Evolutionary conservation across 1,140 invertebrate species (phyloP), one percentile per base, ranked within the genome.

Genomic region (Caenorhabditis brenneri): DNA sequence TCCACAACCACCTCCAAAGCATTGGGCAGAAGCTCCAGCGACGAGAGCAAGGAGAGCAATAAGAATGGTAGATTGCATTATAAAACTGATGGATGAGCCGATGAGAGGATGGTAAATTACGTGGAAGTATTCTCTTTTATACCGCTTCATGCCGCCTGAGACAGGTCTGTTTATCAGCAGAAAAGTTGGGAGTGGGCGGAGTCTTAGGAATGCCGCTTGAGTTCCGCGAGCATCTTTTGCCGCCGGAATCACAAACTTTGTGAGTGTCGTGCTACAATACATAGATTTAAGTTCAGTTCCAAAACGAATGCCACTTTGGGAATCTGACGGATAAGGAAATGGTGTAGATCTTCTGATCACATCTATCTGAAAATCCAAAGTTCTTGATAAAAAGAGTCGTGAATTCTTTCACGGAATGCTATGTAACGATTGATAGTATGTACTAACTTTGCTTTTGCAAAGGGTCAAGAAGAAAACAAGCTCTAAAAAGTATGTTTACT

Each of bases 81-180:
- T 65, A 12, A 36, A 36, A 74, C 58, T 31, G 36, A 36, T 15
- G 29, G 24, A 36, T 65, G 31, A 42, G 53, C 53, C 24, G 22
- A 74, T 33, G 22, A 19, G 65, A 1, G 29, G 58, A 65, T 65
- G 58, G 16, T 65, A 19, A 16, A 16, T 58, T 16, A 65, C 31
- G 58, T 65, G 31, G 19, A 33, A 65, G 29, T 65, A 42, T 27
- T 74, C 22, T 24, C 33, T 74, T 74, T 74, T 74, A 74, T 74
- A 74, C n/a, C 24, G 53, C 24, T 55, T 27, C 15, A 42, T 74
- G n/a, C 65, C 65, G 36, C 65, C 65, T 36, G 29, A 19, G 58
- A 65, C 58, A 65, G 58, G 58, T 65, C 58, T 65, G 29, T 65
- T 65, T 65, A 65, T 65, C 58, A 65, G 58, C 58, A 33, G 58